Evolutionary conservation across 2,888 invertebrate species (phyloP), one percentile per base, ranked within the genome.

Genomic region (Tachina fera): DNA sequence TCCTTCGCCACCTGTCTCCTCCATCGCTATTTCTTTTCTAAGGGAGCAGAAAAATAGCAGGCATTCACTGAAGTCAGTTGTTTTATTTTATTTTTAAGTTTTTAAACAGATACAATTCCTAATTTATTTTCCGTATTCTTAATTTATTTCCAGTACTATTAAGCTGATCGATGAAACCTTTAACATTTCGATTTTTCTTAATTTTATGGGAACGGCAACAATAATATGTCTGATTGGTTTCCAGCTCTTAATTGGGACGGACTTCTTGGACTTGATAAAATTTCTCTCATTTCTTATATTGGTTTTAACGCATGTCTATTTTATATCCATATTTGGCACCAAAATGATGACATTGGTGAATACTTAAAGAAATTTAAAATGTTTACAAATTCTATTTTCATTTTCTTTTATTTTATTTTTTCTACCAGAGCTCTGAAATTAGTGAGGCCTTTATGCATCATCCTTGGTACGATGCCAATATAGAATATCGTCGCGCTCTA

Each of bases 181-280:
- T 47, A 88, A 81, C 39, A 13, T 87, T 0, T 77, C 88, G 0
- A 88, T 87, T 47, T 67, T 89, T 8, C 53, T 88, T 16, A 89
- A 89, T 76, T 89, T 88, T 58, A n/a, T 86, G 11, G 87, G 87
- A 1, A 78, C 88, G 0, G 82, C 83, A 5, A 47, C 83, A 14
- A 79, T 88, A 0, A 87, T 88, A 45, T 89, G 89, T 39, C 63
- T 89, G 49, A 83, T 88, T 51, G 89, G 86, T 14, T 81, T 89
- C 49, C 89, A 89, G 80, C 61, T 89, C 3, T 80, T 87, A 2
- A 76, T 79, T 11, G 89, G 88, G 1, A 84, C 87, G 0, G 85
- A 88, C 8, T 47, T 86, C 31, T 39, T 88, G 16, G 79, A 82
- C 47, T 47, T 88, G 39, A 0, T 89, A 0, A 89, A 89, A 76